These are phyloP conservation scores for Mythimna loreyi DNA, from an alignment of 2,888 invertebrate species.

Conservation along the genomic window DNA sequence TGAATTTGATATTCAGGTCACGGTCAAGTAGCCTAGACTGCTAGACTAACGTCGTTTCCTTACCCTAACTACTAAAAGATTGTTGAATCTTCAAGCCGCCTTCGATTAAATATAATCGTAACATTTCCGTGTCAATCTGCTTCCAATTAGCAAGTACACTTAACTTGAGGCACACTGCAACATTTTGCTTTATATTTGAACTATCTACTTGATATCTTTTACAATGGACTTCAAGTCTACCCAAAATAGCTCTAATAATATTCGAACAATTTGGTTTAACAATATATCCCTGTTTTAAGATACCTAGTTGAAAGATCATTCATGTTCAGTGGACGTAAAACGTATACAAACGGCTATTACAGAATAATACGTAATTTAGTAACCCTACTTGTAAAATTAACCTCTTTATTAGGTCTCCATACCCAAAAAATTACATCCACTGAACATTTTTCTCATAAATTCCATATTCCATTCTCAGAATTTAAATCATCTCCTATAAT, in stretches of 20 bases:
- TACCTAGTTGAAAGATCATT: conserved; percentile 61
- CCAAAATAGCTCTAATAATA: conserved; percentile 45
- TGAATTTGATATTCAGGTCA: conserved; percentile 7
- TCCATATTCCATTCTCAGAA: conserved; percentile 37
- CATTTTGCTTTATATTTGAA: conserved; percentile 46
- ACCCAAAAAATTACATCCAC: conserved; percentile 22
- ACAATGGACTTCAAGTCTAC: conserved; percentile 44
- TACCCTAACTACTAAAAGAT: conserved; percentile 8
- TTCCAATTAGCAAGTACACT: conserved; percentile 22
- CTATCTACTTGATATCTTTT: conserved; percentile 62
- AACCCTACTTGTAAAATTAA: conserved; percentile 10
- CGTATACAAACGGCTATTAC: not conserved
- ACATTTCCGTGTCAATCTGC: conserved; percentile 28
- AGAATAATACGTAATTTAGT: conserved; percentile 12
- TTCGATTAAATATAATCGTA: conserved; percentile 29
- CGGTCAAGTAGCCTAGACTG: not conserved
- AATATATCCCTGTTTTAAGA: conserved; percentile 57
- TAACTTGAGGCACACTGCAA: conserved; percentile 41
- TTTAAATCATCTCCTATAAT: conserved; percentile 17
- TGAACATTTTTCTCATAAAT: conserved; percentile 35
- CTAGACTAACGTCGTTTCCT: not conserved
- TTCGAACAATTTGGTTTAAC: conserved; percentile 51
- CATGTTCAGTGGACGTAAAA: conserved; percentile 37
- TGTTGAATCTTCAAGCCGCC: conserved; percentile 14
- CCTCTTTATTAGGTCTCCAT: conserved; percentile 26